Evolutionary conservation across 2,888 invertebrate species (phyloP), one percentile per base, ranked within the genome.

Genomic region (Camptogramma bilineatum): DNA sequence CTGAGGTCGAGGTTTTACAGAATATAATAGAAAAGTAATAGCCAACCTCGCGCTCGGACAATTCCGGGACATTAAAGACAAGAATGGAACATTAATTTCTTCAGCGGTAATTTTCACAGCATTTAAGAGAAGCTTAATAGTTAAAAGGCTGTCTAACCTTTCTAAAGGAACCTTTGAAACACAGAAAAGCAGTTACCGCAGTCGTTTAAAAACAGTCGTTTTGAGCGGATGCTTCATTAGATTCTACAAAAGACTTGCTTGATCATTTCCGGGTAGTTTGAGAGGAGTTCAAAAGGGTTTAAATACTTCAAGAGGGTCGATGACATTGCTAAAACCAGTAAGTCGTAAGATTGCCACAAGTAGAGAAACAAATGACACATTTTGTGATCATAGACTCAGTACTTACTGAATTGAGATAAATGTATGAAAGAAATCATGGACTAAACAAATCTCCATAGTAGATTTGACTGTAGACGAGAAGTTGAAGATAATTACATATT

Each of bases 211-310:
- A 44, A 17, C 44, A 16, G 8, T 44, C 7, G 17, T 17, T 17
- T 44, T 44, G 17, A 44, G 7, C n/a, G 44, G 16, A 17, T 44
- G 17, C 17, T 44, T 44, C 7, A 52, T 44, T 24, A 21, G 7
- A 28, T 50, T 52, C 42, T 57, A 13, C 52, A 42, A 44, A 16
- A 28, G 1, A 28, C 28, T 39, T 46, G 44, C n/a, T 19, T 24
- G 18, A 56, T 48, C 24, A 52, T 62, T 62, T 46, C 44, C 51
- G 31, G 34, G n/a, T 17, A 51, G 52, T 52, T 58, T 42, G 44
- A 44, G 46, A 47, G 18, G 17, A 28, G 28, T 54, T 54, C 34
- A 18, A 52, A 10, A 34, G 34, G 34, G 34, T 34, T 31, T 4
- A 24, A 34, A 34, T 13, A 39, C 34, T 39, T 39, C 34, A 2